Conservation (phyloP, 2,888 invertebrate genomes). For the Drosophila mimica region DNA sequence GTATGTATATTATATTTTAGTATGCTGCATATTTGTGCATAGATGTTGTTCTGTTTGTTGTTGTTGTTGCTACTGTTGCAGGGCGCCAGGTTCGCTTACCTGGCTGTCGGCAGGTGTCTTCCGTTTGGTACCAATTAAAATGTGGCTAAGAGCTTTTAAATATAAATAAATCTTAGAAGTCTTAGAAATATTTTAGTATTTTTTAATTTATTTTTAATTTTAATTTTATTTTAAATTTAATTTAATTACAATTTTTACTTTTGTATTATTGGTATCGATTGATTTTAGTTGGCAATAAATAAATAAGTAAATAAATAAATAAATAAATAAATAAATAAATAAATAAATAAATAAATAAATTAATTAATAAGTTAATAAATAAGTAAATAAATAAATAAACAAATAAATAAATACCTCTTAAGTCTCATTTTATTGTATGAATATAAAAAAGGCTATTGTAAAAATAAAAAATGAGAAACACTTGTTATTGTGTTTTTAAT, state of each 20-base stretch:
- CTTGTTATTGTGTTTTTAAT: neutral
- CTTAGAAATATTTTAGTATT: too few relatives aligned
- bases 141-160: neutral
- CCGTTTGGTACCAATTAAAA: constrained; percentile 19
- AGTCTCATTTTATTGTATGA: neutral
- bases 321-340: too few relatives aligned
- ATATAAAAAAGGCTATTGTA: constrained; percentile 1
- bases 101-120: constrained; percentile 47
- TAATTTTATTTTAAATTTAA: too few relatives aligned
- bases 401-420: neutral
- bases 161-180: too few relatives aligned
- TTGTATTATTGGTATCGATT: too few relatives aligned
- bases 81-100: constrained; percentile 28
- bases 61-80: neutral
- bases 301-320: too few relatives aligned
- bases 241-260: too few relatives aligned
- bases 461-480: neutral
- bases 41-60: neutral
- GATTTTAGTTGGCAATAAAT: too few relatives aligned
- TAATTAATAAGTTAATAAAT: too few relatives aligned
- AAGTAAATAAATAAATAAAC: too few relatives aligned
- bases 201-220: too few relatives aligned
- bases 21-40: constrained; percentile 9
- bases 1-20: constrained; percentile 1
- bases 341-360: too few relatives aligned